Evolutionary conservation across 1,140 invertebrate genomes (phyloP).

Genomic region (Papilio dardanus): DNA sequence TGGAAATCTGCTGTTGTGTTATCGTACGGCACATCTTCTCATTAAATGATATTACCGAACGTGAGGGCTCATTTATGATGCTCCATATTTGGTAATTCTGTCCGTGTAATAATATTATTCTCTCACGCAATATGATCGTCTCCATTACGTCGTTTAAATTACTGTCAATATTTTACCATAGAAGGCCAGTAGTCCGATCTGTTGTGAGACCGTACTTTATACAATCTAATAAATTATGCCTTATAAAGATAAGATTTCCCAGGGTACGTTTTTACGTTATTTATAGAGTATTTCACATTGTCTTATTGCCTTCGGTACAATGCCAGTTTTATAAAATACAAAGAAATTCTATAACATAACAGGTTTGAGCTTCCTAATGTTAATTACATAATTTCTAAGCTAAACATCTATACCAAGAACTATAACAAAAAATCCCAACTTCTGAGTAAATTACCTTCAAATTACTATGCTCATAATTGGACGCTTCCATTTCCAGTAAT

Average conservation of each 20-base stretch:
- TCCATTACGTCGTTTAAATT: slow-evolving; percentile 11
- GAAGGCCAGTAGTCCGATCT: background rate
- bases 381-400: background rate
- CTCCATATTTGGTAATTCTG: slow-evolving; percentile 11
- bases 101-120: slow-evolving; percentile 9
- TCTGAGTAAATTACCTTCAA: slow-evolving; percentile 29
- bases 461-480: slow-evolving; percentile 31
- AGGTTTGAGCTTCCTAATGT: background rate
- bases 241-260: background rate
- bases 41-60: background rate
- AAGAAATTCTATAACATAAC: background rate
- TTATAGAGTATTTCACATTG: background rate
- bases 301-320: background rate
- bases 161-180: slow-evolving; percentile 18
- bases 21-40: background rate
- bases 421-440: background rate
- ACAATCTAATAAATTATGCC: background rate
- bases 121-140: slow-evolving; percentile 17
- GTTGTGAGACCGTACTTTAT: background rate
- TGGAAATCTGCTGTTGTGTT: background rate
- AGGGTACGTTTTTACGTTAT: background rate
- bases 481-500: slow-evolving; percentile 30
- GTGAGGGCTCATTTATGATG: background rate
- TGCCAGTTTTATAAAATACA: background rate
- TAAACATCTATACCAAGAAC: slow-evolving; percentile 9